Base-by-base conservation (phyloP, 2,888 invertebrate genomes). In the Eudasyphora cyanicolor region DNA sequence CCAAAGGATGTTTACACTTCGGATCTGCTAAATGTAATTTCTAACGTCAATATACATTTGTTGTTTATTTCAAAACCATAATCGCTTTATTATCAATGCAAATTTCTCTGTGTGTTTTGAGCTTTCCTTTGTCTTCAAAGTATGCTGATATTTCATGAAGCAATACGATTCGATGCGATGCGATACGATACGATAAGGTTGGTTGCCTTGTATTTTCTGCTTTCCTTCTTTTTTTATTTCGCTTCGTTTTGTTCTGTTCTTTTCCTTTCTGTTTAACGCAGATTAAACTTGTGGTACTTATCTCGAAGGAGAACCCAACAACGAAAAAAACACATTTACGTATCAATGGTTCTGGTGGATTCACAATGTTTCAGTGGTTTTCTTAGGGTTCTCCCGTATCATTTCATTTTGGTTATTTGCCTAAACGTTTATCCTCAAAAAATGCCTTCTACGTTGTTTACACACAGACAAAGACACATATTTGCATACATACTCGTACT, bases 201-300 rank as follows among this genome's bases (percentile, higher is more conserved):
- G 32, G 32, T 32, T 32, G 32, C 14, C 21, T 51, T 51, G 17
- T 27, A 38, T 69, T 24, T 42, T 32, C 14, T 6, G 14, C 17
- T 24, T 7, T 21, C n/a, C 21, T 14, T 62, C 0, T n/a, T 42
- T 75, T 35, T 49, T 45, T 27, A 19, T 51, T 24, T 42, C 38
- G 24, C 42, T n/a, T 21, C 21, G 10, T 57, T 57, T 27, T 24
- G 24, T 54, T 14, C 19, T 32, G n/a, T 54, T 73, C 38, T n/a
- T n/a, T n/a, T n/a, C n/a, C n/a, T n/a, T 49, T 71, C 38, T 24
- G 49, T 49, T 77, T 69, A 57, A 32, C 14, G 57, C 12, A 70
- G 70, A 70, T 57, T 77, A 49, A 8, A 70, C 29, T 70, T 70
- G 70, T 70, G 77, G 69, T 70, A 21, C 32, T 45, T 70, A 60